Percentiles rank a stretch among this genome's conserved stretches.
Evolutionary conservation across 2,113 vertebrate genomes (phyloP).

Genomic region (Lampris incognitus): DNA sequence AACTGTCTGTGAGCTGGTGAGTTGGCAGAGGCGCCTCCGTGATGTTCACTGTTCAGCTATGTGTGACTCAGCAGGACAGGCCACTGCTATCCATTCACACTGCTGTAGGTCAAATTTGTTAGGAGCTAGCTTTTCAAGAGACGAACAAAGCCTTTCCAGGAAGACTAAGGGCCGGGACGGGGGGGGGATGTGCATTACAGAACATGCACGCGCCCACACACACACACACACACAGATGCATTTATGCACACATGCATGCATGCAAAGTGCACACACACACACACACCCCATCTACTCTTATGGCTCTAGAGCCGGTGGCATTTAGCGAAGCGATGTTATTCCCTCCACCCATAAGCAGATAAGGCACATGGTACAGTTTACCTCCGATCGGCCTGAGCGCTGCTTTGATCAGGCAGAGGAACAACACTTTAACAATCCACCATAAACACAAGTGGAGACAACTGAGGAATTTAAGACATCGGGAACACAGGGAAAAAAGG

Average conservation of each 20-base stretch:
- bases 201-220: neutral
- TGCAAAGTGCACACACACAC: neutral
- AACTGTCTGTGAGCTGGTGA: neutral
- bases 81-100: constrained; percentile 10
- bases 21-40: constrained; percentile 6
- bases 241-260: neutral
- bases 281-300: neutral
- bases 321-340: neutral
- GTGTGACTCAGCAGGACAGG: constrained; percentile 50
- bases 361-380: constrained; percentile 39
- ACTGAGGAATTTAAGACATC: neutral
- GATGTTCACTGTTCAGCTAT: constrained; percentile 27
- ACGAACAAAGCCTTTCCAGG: neutral
- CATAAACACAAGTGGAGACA: constrained; percentile 7
- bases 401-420: constrained; percentile 26
- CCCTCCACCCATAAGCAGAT: constrained; percentile 12
- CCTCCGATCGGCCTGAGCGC: neutral
- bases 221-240: constrained; percentile 5
- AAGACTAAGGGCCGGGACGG: neutral
- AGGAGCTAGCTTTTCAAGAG: constrained; percentile 4
- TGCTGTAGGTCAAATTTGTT: constrained; percentile 15
- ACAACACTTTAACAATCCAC: constrained; percentile 35
- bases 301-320: constrained; percentile 6
- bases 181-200: neutral
- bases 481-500: neutral